Evolutionary conservation across 2,888 invertebrate genomes (phyloP), one percentile per base, ranked within the genome.

Genomic region (Rhodophaea formosa): DNA sequence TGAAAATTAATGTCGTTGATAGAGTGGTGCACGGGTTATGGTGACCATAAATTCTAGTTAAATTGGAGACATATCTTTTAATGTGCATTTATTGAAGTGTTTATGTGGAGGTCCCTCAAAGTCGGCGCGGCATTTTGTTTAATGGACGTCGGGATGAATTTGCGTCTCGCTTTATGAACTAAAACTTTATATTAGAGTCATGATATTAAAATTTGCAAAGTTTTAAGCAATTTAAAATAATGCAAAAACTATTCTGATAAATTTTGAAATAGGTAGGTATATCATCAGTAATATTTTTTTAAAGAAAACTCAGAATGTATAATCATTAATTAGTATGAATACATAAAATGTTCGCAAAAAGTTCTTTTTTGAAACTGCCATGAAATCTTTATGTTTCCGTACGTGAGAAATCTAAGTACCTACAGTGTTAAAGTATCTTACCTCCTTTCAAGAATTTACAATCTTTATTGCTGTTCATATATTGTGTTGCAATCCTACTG

Each of bases 61-160:
- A 87, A 88, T 88, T 86, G 81, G 78, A 83, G 86, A 86, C 86
- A 82, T 86, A 86, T 86, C 84, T 80, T 86, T 86, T 88, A 87
- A 86, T 84, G 82, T 80, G 74, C 74, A 72, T 82, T 87, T 86
- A 87, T 87, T 87, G 86, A 84, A 86, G 85, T 87, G 86, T 86
- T 88, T 86, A 87, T 82, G 79, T 70, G 72, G 65, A 77, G 74
- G 72, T 74, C 64, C 62, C 71, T 71, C 72, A 71, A 74, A 74
- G 77, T 77, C 74, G 68, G 75, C 66, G 72, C 70, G 67, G 60
- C 52, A 55, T 68, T 70, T 66, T 70, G 68, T 70, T 77, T 77
- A 78, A 80, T 79, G 76, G 74, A 71, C 67, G 64, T 59, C 62
- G 67, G 66, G 71, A 74, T 74, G 74, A 73, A 75, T 74, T 72